These are phyloP conservation scores for Xenus cinereus DNA, from an alignment of 2,113 vertebrate species.

Conservation along the genomic window DNA sequence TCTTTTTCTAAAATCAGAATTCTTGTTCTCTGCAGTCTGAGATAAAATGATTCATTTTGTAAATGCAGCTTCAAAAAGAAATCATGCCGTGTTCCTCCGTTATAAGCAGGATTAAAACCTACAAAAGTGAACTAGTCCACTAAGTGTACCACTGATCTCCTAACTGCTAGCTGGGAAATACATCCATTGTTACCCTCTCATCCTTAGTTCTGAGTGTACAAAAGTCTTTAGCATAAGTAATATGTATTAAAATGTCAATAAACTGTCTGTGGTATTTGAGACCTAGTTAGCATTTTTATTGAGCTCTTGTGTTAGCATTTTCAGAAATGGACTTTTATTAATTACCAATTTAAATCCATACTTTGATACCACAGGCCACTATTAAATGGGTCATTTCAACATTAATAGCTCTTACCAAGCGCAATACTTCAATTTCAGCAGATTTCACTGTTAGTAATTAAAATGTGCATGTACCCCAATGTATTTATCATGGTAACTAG, in stretches of 20 bases:
- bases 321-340: slow-evolving; percentile 78
- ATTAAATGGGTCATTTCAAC: slow-evolving; percentile 80
- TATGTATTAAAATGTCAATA: slow-evolving; percentile 76
- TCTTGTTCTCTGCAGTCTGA: slow-evolving; percentile 32
- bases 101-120: slow-evolving; percentile 69
- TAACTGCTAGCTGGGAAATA: slow-evolving; percentile 36
- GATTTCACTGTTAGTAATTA: slow-evolving; percentile 76
- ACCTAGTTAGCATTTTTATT: slow-evolving; percentile 83
- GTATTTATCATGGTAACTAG: slow-evolving; percentile 77
- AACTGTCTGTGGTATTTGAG: slow-evolving; percentile 69
- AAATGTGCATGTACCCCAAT: slow-evolving; percentile 65
- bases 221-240: slow-evolving; percentile 70
- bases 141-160: slow-evolving; percentile 38
- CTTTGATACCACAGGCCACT: slow-evolving; percentile 74
- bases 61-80: slow-evolving; percentile 58
- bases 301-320: slow-evolving; percentile 77
- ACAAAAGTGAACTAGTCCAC: slow-evolving; percentile 41
- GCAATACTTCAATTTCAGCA: slow-evolving; percentile 76
- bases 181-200: slow-evolving; percentile 47
- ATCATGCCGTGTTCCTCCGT: slow-evolving; percentile 8
- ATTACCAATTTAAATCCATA: slow-evolving; percentile 82
- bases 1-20: background rate
- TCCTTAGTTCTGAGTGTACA: slow-evolving; percentile 49
- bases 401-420: slow-evolving; percentile 74
- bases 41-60: slow-evolving; percentile 51